phyloP scores from a whole-genome alignment of 2,888 invertebrate species.

The Tenodera sinensis region DNA sequence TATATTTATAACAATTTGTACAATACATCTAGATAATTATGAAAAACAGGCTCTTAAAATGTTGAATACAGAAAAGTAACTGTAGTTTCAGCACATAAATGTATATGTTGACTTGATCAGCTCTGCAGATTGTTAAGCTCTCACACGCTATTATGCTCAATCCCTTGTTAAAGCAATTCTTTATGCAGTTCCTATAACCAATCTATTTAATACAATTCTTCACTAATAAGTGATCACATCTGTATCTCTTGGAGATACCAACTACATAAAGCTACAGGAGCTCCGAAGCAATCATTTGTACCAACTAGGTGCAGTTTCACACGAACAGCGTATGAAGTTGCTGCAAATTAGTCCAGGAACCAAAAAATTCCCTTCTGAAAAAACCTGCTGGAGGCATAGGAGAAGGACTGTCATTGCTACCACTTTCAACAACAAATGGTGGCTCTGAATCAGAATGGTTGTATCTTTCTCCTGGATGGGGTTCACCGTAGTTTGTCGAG shows the following conservation, averaged over 20 bases:
- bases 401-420: too few relatives aligned
- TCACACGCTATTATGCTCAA: not conserved
- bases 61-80: not conserved
- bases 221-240: not conserved
- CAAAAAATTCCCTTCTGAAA: not conserved
- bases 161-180: not conserved
- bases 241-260: not conserved
- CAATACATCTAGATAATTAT: not conserved
- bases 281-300: not conserved
- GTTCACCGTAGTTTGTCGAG: not conserved
- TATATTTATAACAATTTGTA: not conserved
- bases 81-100: too few relatives aligned
- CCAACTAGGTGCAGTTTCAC: not conserved
- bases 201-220: not conserved
- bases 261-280: not conserved
- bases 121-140: not conserved
- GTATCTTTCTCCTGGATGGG: not conserved
- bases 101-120: not conserved
- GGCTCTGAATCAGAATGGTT: not conserved
- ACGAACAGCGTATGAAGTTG: not conserved
- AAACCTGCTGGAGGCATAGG: not conserved
- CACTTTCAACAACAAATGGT: not conserved
- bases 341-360: not conserved
- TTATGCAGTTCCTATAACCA: not conserved
- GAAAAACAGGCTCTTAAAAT: not conserved